Percentiles rank a stretch among this genome's conserved stretches.
phyloP scores from a whole-genome alignment of 2,113 vertebrate species.

The Uria aalge region DNA sequence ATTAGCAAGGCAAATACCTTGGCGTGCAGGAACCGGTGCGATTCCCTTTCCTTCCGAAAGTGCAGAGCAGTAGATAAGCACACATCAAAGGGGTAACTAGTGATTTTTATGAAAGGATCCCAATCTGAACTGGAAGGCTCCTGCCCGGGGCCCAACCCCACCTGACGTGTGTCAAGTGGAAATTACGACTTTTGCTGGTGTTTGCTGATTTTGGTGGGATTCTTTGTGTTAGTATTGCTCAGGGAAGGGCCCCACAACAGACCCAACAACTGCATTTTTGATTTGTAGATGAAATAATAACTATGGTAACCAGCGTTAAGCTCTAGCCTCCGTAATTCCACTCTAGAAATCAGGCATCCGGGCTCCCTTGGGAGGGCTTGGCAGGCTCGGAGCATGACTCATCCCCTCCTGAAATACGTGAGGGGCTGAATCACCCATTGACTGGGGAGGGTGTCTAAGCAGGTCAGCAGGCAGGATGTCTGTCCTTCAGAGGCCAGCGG shows the following conservation, averaged over 20 bases:
- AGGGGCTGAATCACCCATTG: background rate
- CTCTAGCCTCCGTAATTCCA: background rate
- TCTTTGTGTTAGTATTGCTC: background rate
- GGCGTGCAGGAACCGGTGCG: fast-evolving
- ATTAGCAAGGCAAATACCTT: slow-evolving; percentile 57
- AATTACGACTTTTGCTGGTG: background rate
- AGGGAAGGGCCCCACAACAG: background rate
- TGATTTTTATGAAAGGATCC: background rate
- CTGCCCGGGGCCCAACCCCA: background rate
- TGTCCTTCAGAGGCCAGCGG: background rate
- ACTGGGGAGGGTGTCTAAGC: background rate
- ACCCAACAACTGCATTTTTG: background rate
- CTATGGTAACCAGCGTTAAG: background rate
- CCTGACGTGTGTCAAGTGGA: background rate
- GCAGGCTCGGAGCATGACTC: background rate
- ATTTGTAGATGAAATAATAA: background rate
- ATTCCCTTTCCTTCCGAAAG: background rate
- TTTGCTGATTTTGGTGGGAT: background rate
- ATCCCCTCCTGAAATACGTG: background rate
- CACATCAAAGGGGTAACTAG: background rate
- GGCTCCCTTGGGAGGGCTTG: background rate
- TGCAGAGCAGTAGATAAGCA: background rate
- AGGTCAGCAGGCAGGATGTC: background rate
- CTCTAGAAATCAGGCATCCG: background rate
- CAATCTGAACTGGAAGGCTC: background rate